Evolutionary conservation across 1,140 invertebrate genomes (phyloP).

Genomic region (Musca domestica): DNA sequence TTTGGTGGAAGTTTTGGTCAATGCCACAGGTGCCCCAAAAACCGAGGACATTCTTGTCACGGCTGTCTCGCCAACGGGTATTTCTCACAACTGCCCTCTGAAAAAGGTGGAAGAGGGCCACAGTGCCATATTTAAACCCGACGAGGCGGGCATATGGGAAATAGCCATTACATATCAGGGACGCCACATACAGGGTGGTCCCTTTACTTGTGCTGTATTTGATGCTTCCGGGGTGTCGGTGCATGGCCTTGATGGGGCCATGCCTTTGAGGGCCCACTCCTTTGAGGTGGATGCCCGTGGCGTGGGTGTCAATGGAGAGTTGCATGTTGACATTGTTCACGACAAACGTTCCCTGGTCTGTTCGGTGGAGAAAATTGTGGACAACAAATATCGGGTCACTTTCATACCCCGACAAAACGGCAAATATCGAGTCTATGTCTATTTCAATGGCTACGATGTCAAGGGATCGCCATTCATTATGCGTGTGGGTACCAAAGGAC

Average conservation of each 20-base stretch:
- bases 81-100: conserved; percentile 72
- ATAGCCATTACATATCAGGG: conserved; percentile 94
- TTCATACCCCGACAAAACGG: conserved; percentile 87
- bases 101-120: conserved; percentile 76
- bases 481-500: conserved; percentile 69
- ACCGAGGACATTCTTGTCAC: conserved; percentile 83
- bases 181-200: conserved; percentile 92
- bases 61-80: conserved; percentile 82
- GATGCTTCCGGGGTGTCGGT: conserved; percentile 88
- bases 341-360: conserved; percentile 81
- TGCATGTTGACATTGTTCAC: conserved; percentile 85
- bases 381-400: conserved; percentile 80
- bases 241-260: conserved; percentile 69
- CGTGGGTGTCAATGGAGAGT: conserved; percentile 83
- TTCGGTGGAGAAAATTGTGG: conserved; percentile 77
- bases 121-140: conserved; percentile 92
- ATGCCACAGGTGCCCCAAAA: conserved; percentile 78
- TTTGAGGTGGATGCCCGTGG: conserved; percentile 80
- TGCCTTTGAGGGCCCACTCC: conserved; percentile 72
- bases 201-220: conserved; percentile 96
- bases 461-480: conserved; percentile 84
- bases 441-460: conserved; percentile 95
- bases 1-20: conserved; percentile 92
- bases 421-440: conserved; percentile 87
- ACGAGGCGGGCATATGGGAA: conserved; percentile 95